Evolutionary conservation across 2,888 invertebrate genomes (phyloP), one percentile per base, ranked within the genome.

Genomic region (Venustoraphidia nigricollis): DNA sequence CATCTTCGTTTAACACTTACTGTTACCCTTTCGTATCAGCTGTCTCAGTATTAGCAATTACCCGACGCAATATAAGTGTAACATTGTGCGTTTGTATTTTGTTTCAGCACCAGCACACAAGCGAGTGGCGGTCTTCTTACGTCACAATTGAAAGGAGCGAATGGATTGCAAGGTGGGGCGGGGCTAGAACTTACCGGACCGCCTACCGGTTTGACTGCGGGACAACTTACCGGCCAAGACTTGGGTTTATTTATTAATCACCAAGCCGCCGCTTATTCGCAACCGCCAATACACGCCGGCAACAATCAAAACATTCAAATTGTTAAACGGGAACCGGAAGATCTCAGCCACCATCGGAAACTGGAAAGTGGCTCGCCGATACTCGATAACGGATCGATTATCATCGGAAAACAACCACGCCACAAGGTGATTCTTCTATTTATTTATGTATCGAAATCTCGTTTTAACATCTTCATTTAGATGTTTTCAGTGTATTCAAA

Each of bases 321-420:
- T 64, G 81, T 84, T 66, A 85, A 85, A 71, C 77, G 84, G 65
- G 86, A 85, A 69, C 85, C 85, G 60, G 85, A 85, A 71, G 86
- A 86, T 67, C 74, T 85, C 58, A 84, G 83, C 72, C 71, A 71
- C 58, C 71, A 70, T 60, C 75, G 79, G 66, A 79, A 79, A 71
- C 69, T 75, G 67, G 72, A 73, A 66, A 75, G 73, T 65, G 72
- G 72, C 66, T 76, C 76, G 50, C 68, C 68, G 27, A 43, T 43
- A 10, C 70, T 70, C 67, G 65, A 66, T 67, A 71, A 69, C 63
- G 69, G 70, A 67, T 69, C 70, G 36, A 73, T 68, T 54, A 65
- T 76, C 68, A 72, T 72, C 67, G 67, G 68, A 69, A 67, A 67
- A 56, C 65, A 66, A 53, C 58, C 60, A 45, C 59, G 77, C 67